Conservation (phyloP, 1,140 invertebrate genomes). For the Leptopilina clavipes region DNA sequence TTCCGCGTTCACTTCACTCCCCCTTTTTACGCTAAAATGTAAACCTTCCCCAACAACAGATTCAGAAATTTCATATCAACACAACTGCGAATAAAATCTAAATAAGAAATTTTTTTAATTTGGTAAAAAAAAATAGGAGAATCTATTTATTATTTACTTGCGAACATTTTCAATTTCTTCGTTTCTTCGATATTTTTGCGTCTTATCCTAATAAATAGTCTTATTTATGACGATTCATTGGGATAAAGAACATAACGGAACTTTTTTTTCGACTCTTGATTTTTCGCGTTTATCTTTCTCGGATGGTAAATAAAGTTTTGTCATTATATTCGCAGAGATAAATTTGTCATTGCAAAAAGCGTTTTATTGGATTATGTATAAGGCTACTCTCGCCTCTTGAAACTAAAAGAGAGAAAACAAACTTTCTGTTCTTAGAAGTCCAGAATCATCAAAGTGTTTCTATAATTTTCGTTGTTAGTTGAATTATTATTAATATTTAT, state of each 20-base stretch:
- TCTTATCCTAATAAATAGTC: slow-evolving; percentile 66
- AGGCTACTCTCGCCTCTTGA: neutral
- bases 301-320: slow-evolving; percentile 44
- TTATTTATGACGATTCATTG: slow-evolving; percentile 61
- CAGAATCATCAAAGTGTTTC: too few species aligned
- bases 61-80: too few species aligned
- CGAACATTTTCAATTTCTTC: neutral
- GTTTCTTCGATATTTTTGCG: neutral
- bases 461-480: too few species aligned
- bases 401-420: neutral
- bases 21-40: neutral
- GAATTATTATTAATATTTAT: too few species aligned
- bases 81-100: too few species aligned
- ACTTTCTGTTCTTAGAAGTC: neutral
- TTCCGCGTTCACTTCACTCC: neutral
- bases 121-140: neutral
- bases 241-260: slow-evolving; percentile 36
- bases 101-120: too few species aligned
- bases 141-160: too few species aligned
- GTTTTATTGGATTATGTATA: slow-evolving; percentile 34
- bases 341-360: slow-evolving; percentile 38
- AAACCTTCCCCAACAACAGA: neutral
- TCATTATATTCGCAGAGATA: slow-evolving; percentile 58
- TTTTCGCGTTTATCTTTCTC: slow-evolving; percentile 36
- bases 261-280: slow-evolving; percentile 47